Percentiles rank a stretch among this genome's conserved stretches.
Conservation (phyloP, 1,140 invertebrate genomes). For the Drosophila varians region DNA sequence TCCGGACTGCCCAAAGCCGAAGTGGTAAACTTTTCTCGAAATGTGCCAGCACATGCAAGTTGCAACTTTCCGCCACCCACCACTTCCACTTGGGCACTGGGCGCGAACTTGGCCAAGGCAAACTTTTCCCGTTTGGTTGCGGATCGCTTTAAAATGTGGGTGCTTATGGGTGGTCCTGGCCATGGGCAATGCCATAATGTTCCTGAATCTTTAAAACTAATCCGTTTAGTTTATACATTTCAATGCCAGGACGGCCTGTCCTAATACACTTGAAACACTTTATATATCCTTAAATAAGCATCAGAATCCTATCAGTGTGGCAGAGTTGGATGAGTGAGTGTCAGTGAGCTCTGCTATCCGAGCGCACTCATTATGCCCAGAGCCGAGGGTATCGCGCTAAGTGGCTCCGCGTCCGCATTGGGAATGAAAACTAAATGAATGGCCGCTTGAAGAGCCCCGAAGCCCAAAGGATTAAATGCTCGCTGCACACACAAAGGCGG, state of each 20-base stretch:
- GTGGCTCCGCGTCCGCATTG: conserved; percentile 49
- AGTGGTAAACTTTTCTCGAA: conserved; percentile 56
- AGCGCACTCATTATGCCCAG: conserved; percentile 51
- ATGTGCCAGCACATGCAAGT: conserved; percentile 29
- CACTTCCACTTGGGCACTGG: conserved; percentile 37
- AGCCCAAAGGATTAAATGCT: conserved; percentile 61
- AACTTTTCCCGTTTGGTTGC: conserved; percentile 39
- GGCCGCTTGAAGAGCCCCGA: conserved; percentile 48
- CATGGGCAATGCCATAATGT: not conserved
- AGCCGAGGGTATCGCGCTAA: conserved; percentile 36
- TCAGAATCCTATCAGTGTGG: not conserved
- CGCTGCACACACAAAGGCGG: conserved; percentile 37
- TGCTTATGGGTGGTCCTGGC: conserved; percentile 15
- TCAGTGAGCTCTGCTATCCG: not conserved
- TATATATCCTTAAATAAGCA: not conserved
- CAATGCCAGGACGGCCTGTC: not conserved
- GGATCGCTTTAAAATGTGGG: conserved; percentile 37
- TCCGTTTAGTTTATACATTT: not conserved
- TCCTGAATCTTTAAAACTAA: not conserved
- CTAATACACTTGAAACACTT: not conserved
- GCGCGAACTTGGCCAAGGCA: conserved; percentile 32
- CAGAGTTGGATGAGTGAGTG: not conserved
- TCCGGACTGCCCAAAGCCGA: conserved; percentile 35
- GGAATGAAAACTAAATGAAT: conserved; percentile 55
- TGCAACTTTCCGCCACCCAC: conserved; percentile 34